A percentile compares a stretch with the other conserved stretches of the same genome.
These are phyloP conservation scores for Oophaga pumilio DNA, from an alignment of 2,113 vertebrate species.

Conservation along the genomic window DNA sequence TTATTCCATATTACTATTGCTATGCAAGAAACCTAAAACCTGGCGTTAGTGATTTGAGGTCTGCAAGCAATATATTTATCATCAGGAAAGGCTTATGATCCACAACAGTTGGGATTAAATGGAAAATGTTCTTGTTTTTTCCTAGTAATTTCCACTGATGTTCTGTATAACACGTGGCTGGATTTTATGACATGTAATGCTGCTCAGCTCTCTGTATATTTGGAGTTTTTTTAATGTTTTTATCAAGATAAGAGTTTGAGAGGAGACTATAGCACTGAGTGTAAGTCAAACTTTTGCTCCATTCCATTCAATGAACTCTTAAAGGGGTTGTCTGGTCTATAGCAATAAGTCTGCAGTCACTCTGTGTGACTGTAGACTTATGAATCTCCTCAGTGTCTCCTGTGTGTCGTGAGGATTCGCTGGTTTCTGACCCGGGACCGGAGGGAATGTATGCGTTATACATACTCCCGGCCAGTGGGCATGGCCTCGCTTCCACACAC, in stretches of 20 bases:
- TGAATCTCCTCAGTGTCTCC: no score
- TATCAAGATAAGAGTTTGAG: not conserved
- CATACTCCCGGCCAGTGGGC: no score
- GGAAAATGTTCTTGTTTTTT: constrained; percentile 4
- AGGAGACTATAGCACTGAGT: not conserved
- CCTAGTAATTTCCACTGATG: not conserved
- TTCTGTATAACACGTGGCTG: constrained; percentile 17
- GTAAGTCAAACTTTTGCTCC: no score
- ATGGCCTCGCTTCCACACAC: no score
- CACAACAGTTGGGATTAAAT: not conserved
- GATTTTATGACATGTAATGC: not conserved
- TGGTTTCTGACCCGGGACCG: no score
- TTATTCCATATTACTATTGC: not conserved
- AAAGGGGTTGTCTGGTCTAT: no score
- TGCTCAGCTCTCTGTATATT: not conserved
- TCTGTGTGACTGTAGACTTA: no score
- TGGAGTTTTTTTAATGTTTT: not conserved
- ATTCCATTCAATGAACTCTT: no score
- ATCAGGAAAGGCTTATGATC: not conserved
- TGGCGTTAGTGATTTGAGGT: not conserved
- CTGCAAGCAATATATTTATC: constrained; percentile 22
- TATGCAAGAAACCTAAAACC: not conserved
- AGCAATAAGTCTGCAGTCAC: no score
- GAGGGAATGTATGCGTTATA: no score
- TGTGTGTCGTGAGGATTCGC: no score